Conservation (phyloP, 2,888 invertebrate genomes). For the Odontothrips loti region DNA sequence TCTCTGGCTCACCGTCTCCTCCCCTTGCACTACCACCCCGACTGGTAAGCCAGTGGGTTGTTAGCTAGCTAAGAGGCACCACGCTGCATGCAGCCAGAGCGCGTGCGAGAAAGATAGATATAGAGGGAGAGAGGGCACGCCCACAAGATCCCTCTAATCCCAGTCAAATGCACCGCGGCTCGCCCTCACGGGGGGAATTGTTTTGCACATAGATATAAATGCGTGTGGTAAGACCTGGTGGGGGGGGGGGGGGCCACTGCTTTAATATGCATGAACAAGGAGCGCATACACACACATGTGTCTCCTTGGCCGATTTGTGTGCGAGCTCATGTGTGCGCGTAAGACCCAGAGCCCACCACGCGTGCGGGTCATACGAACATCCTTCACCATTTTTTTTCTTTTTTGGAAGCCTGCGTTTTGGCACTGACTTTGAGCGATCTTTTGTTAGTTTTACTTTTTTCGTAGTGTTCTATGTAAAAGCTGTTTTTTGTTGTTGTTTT, state of each 20-base stretch:
- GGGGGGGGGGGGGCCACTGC: background rate
- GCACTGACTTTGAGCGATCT: no score
- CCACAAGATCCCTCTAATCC: conserved; percentile 11
- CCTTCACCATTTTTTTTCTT: no score
- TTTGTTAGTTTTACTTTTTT: no score
- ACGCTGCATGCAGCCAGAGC: background rate
- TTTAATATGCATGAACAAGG: conserved; percentile 21
- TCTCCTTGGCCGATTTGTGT: background rate
- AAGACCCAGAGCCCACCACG: background rate
- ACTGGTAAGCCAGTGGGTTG: background rate
- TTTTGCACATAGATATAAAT: background rate
- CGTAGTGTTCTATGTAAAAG: no score
- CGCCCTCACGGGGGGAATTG: background rate
- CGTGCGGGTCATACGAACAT: background rate
- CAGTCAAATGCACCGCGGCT: background rate
- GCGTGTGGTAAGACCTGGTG: background rate
- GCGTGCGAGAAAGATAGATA: background rate
- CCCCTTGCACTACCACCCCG: no score
- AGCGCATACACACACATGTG: conserved; percentile 1
- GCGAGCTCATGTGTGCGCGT: background rate
- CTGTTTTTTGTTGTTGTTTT: no score
- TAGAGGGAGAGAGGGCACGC: background rate
- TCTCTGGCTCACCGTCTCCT: no score
- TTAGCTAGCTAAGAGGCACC: background rate
- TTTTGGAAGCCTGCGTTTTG: no score